Percentiles rank a stretch among this genome's conserved stretches.
phyloP scores from a whole-genome alignment of 1,140 invertebrate species.

The Lepidurus packardi region DNA sequence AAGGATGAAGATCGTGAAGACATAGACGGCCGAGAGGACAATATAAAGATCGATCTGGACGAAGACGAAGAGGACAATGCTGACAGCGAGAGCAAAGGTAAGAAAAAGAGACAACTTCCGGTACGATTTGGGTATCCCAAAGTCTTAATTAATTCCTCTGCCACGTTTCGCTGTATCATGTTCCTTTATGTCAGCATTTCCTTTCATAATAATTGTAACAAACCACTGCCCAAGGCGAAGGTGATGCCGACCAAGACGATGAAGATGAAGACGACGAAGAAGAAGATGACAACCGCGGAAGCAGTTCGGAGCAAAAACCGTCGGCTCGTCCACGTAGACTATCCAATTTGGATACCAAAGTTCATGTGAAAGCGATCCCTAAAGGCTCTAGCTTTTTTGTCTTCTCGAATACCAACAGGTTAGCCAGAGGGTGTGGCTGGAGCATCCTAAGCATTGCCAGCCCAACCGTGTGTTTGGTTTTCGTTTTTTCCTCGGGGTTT shows the following conservation, averaged over 20 bases:
- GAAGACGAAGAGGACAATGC: constrained; percentile 51
- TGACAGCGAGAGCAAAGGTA: constrained; percentile 49
- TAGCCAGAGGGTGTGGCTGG: constrained; percentile 35
- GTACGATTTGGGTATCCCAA: background rate
- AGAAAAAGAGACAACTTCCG: constrained; percentile 43
- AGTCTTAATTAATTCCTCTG: background rate
- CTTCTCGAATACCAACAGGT: constrained; percentile 48
- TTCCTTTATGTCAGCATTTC: background rate
- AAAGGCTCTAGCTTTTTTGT: constrained; percentile 59
- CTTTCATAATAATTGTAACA: background rate
- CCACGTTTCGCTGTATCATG: background rate
- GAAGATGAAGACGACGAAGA: constrained; percentile 45
- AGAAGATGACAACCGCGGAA: constrained; percentile 40
- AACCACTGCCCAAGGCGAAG: background rate
- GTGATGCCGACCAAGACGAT: background rate
- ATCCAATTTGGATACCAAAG: constrained; percentile 55
- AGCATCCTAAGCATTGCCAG: constrained; percentile 7
- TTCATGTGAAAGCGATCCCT: constrained; percentile 59
- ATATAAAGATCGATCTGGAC: constrained; percentile 55
- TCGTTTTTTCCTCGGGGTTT: background rate
- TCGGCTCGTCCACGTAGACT: constrained; percentile 77
- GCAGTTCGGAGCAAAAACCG: constrained; percentile 47
- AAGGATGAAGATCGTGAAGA: constrained; percentile 63
- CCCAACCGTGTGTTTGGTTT: background rate
- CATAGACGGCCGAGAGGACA: constrained; percentile 59